Evolutionary conservation across 2,113 vertebrate genomes (phyloP), one percentile per base, ranked within the genome.

Genomic region (Sceloporus tristichus): DNA sequence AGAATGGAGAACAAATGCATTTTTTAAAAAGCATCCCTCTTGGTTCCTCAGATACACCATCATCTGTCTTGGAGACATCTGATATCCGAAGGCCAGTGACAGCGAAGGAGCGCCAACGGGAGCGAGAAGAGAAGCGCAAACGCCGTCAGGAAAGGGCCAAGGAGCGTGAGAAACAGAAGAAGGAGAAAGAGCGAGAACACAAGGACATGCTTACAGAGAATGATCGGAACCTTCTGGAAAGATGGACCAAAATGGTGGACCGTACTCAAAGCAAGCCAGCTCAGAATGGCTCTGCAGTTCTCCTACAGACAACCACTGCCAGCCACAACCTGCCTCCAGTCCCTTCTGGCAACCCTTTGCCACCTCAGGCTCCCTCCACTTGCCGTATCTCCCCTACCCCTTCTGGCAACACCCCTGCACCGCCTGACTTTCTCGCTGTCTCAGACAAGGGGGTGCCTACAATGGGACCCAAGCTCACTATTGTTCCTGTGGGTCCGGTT

Each of bases 101-200:
- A 0, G 98, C 98, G 18, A 98, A 98, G 94, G 98, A 98, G 89
- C 98, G 98, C 53, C 98, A 99, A 90, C 94, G 98, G 7, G 98
- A 98, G 81, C 91, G 98, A 38, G 98, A 99, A 78, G 98, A 98
- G 93, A 99, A 98, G 91, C 94, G 98, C 9, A 95, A 96, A 84
- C 96, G 98, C 84, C 96, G 97, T 66, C 98, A 98, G 87, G 98
- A 98, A 71, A 96, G 98, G 1, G 98, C 98, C 11, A 95, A 96
- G 86, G 98, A 98, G 93, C 94, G 96, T 54, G 98, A 98, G 91
- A 97, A 96, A 90, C 97, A 98, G 92, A 93, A 97, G 76, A 97
- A 97, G 86, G 98, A 98, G 90, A 97, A 97, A 87, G 96, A 96
- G 54, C 93, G 95, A 56, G 96, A 96, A 79, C 96, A 96, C 68